Base-by-base conservation (phyloP, 2,888 invertebrate genomes). In the Gnatocerus cornutus region DNA sequence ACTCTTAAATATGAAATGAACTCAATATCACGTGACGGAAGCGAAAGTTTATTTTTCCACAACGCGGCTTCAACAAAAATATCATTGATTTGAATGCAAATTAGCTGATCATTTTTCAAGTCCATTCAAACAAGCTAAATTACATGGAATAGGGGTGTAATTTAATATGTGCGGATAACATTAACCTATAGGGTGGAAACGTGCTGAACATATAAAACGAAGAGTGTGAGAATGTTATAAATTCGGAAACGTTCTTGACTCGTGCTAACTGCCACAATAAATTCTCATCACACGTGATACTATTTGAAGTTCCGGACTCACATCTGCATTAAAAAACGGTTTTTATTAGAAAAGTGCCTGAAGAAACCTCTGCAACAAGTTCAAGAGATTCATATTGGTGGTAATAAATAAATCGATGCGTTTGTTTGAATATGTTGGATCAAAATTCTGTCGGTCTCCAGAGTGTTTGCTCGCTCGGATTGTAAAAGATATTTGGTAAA, bases 161-260 rank as follows among this genome's bases (percentile, higher is more conserved):
- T 46, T 46, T 46, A 46, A 46, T 46, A 46, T 46, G 14, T 46
- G 21, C 16, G 16, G 46, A 46, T 46, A 46, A 46, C 16, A 16
- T 46, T 46, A 43, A 16, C 46, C 46, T 46, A 46, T 46, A 16
- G 46, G 21, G 9, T 16, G 6, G 9, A 13, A 9, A 46, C 46
- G 46, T 46, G 46, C 46, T 2, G 3, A 8, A 14, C 16, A 46
- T 46, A 46, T 21, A 46, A n/a, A 46, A 46, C 21, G 46, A 46
- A 46, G 8, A 43, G 10, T 12, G 12, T n/a, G 3, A 21, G 9
- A 13, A 46, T 16, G 46, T 46, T 46, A 46, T 46, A 46, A 46
- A 46, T 46, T 46, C 46, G 8, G 46, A 46, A 46, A 46, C 46
- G 7, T 41, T 41, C 41, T 46, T 16, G 21, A 2, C 46, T 21